These are phyloP conservation scores for Petrocephalus sullivani DNA, from an alignment of 2,797 vertebrate genomes.

Conservation along the genomic window DNA sequence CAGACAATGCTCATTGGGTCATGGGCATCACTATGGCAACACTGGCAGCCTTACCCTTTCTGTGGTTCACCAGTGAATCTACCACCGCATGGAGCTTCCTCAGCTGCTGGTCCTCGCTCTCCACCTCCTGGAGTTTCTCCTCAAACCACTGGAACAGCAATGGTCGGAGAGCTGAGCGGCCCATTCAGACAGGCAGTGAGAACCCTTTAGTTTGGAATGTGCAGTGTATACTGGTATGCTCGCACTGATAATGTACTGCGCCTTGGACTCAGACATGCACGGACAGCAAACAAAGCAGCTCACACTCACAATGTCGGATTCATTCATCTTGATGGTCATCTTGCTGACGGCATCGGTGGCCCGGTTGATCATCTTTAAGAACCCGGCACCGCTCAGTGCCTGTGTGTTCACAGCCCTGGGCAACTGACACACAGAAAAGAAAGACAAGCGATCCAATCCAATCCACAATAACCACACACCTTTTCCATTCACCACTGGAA, in stretches of 20 bases:
- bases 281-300: neutral
- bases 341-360: conserved; percentile 95
- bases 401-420: conserved; percentile 88
- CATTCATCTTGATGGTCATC: conserved; percentile 99
- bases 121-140: conserved; percentile 95
- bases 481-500: neutral
- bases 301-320: conserved; percentile 85
- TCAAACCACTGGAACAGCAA: conserved; percentile 85
- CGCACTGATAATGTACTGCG: neutral
- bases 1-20: neutral
- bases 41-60: conserved; percentile 72
- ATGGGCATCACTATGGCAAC: neutral
- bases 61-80: conserved; percentile 82
- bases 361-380: conserved; percentile 96
- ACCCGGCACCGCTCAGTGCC: conserved; percentile 86
- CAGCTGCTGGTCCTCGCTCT: conserved; percentile 86
- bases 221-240: neutral
- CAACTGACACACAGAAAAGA: conserved; percentile 59
- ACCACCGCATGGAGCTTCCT: conserved; percentile 83
- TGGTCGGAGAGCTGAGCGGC: neutral
- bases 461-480: neutral
- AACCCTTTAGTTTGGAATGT: neutral
- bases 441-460: neutral
- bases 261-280: neutral
- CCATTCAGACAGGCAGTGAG: neutral